phyloP scores from a whole-genome alignment of 2,113 vertebrate species.

The Oncorhynchus clarkii region DNA sequence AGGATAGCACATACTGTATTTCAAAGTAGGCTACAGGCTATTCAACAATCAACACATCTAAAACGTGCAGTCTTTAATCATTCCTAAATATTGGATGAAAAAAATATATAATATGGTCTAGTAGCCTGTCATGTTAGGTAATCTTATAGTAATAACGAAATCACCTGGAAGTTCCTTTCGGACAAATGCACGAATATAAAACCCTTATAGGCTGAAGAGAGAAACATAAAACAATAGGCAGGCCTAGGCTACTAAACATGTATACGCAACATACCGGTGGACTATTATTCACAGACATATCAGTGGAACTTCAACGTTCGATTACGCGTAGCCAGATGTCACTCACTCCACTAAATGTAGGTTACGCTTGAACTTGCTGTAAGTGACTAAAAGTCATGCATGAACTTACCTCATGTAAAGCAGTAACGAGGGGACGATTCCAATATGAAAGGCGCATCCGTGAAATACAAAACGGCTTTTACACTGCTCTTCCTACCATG shows the following conservation, averaged over 20 bases:
- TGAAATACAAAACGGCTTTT: slow-evolving; percentile 37
- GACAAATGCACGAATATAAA: not conserved
- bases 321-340: not conserved
- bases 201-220: not conserved
- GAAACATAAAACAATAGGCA: not conserved
- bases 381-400: not conserved
- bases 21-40: no score
- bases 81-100: no score
- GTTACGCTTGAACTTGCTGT: not conserved
- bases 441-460: slow-evolving; percentile 25
- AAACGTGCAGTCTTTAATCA: no score
- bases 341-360: slow-evolving; percentile 4
- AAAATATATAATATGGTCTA: no score
- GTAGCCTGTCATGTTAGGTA: no score
- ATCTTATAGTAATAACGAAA: no score
- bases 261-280: not conserved
- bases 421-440: slow-evolving; percentile 20
- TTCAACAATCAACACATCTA: no score
- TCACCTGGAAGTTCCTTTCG: not conserved
- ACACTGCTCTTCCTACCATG: slow-evolving; percentile 58
- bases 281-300: not conserved
- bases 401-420: slow-evolving; percentile 52
- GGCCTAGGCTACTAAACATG: not conserved
- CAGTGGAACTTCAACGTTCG: not conserved
- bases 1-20: no score